phyloP scores from a whole-genome alignment of 2,888 invertebrate genomes.

The Brenthis ino region DNA sequence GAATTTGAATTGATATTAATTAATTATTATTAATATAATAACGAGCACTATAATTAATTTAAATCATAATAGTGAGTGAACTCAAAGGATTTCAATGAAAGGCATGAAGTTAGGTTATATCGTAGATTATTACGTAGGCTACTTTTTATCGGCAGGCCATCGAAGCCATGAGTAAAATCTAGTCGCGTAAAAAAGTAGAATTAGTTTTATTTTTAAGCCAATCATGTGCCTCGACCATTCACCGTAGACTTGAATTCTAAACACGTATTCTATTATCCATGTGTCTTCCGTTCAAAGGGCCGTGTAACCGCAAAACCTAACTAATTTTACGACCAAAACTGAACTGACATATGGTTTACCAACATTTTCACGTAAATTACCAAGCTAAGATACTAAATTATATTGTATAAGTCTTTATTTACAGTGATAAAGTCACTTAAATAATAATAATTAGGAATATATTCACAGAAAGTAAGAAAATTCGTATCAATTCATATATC shows the following conservation, averaged over 20 bases:
- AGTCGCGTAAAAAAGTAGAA: not conserved
- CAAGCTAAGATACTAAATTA: slow-evolving; percentile 13
- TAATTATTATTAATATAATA: too few relatives aligned
- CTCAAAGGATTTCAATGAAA: too few relatives aligned
- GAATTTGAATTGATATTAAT: too few relatives aligned
- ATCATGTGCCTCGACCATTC: not conserved
- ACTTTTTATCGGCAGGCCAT: too few relatives aligned
- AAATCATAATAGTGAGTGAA: too few relatives aligned
- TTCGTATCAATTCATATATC: too few relatives aligned
- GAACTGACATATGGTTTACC: slow-evolving; percentile 35
- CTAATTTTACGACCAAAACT: slow-evolving; percentile 39
- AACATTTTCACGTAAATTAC: slow-evolving; percentile 35
- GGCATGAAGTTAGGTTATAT: too few relatives aligned
- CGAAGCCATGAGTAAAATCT: too few relatives aligned
- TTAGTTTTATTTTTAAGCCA: not conserved
- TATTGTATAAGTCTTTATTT: slow-evolving; percentile 15
- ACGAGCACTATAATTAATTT: too few relatives aligned
- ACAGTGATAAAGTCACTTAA: not conserved
- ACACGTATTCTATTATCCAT: slow-evolving; percentile 18
- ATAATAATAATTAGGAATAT: not conserved
- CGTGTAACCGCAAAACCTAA: slow-evolving; percentile 41
- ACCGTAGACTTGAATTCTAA: not conserved
- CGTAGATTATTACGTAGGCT: too few relatives aligned
- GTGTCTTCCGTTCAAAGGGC: slow-evolving; percentile 24
- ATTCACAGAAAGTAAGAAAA: too few relatives aligned